Evolutionary conservation across 2,797 vertebrate genomes (phyloP).

Genomic region (Xyrichtys novacula): DNA sequence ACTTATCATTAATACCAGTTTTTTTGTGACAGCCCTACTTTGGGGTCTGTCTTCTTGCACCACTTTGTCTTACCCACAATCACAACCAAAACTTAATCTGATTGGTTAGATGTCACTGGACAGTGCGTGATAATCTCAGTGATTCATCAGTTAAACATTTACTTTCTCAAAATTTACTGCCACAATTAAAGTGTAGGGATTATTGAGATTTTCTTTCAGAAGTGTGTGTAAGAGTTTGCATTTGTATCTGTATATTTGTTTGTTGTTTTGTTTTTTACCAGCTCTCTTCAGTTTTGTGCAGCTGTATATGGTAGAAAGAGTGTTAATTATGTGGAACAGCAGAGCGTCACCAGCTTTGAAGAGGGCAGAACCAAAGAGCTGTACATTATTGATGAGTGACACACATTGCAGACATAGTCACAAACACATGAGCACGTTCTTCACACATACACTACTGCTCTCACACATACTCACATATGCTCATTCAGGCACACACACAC

Average conservation of each 20-base stretch:
- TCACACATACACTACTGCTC: constrained; percentile 5
- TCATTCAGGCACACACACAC: constrained; percentile 28
- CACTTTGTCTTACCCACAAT: too few species aligned
- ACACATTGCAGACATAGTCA: constrained; percentile 77
- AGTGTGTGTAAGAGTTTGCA: too few species aligned
- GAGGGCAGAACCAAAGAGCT: constrained; percentile 70
- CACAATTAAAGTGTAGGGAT: too few species aligned
- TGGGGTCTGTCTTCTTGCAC: too few species aligned
- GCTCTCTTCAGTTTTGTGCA: constrained; percentile 32
- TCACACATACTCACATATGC: constrained; percentile 39
- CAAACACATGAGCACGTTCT: constrained; percentile 62
- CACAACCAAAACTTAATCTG: too few species aligned
- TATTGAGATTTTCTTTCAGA: too few species aligned
- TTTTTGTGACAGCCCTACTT: too few species aligned
- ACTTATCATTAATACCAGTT: too few species aligned
- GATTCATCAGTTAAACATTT: too few species aligned
- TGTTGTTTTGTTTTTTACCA: constrained; percentile 18
- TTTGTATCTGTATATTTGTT: constrained; percentile 36
- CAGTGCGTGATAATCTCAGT: too few species aligned
- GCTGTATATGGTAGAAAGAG: constrained; percentile 33
- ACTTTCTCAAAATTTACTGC: too few species aligned
- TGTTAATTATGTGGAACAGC: constrained; percentile 84
- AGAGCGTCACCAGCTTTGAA: constrained; percentile 80
- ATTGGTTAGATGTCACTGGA: too few species aligned
- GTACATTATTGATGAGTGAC: constrained; percentile 87